Evolutionary conservation across 2,888 invertebrate genomes (phyloP).

Genomic region (Chouioia cunea): DNA sequence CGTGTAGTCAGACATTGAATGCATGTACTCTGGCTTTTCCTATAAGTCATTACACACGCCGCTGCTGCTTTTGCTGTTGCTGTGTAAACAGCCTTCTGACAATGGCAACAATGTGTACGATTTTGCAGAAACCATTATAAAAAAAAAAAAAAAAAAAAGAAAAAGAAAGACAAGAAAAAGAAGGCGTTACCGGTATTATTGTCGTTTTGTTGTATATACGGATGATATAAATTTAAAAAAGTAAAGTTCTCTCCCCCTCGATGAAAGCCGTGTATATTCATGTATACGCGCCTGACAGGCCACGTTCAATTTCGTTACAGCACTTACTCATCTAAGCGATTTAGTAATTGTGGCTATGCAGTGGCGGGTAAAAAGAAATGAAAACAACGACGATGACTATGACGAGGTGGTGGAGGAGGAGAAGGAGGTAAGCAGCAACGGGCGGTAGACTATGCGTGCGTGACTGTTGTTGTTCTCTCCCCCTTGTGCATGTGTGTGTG

Average conservation of each 20-base stretch:
- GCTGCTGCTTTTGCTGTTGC: too few relatives aligned
- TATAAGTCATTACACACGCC: too few relatives aligned
- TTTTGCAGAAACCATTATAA: not conserved
- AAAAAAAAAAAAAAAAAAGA: not conserved
- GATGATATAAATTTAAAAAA: too few relatives aligned
- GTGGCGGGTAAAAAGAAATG: conserved; percentile 8
- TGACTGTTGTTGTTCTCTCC: conserved; percentile 51
- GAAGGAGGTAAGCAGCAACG: not conserved
- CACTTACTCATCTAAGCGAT: conserved; percentile 43
- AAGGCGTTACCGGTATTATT: too few relatives aligned
- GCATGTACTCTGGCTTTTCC: too few relatives aligned
- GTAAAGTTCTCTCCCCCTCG: too few relatives aligned
- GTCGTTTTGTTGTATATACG: too few relatives aligned
- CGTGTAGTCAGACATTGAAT: too few relatives aligned
- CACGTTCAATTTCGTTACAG: conserved; percentile 25
- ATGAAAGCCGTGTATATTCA: not conserved
- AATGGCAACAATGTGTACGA: too few relatives aligned
- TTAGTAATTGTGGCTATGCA: conserved; percentile 37
- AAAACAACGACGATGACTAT: not conserved
- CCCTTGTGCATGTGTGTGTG: conserved; percentile 45
- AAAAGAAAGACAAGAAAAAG: not conserved
- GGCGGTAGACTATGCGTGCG: conserved; percentile 38
- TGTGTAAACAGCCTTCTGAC: too few relatives aligned
- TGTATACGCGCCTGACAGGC: not conserved
- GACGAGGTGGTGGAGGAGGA: conserved; percentile 5